phyloP scores from a whole-genome alignment of 2,113 vertebrate genomes.

The Grammomys dolichurus region DNA sequence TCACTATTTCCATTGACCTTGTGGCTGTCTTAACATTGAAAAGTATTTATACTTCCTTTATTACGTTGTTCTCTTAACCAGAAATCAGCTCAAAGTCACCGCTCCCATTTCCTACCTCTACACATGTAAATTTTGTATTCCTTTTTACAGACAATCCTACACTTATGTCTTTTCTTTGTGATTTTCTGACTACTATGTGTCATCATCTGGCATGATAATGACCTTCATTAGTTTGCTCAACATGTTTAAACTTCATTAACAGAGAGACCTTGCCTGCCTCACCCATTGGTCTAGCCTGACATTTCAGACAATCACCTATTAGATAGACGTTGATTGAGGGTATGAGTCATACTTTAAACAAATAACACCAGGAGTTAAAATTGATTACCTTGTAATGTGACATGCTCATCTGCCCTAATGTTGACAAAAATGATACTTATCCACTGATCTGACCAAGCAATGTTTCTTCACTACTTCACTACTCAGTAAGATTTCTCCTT shows the following conservation, averaged over 20 bases:
- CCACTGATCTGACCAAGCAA: background rate
- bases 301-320: background rate
- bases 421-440: background rate
- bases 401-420: slow-evolving; percentile 38
- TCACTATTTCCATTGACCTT: background rate
- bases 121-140: background rate
- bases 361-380: slow-evolving; percentile 42
- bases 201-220: background rate
- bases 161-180: background rate
- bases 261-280: background rate
- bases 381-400: slow-evolving; percentile 13
- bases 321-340: background rate
- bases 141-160: background rate
- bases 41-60: background rate
- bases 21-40: background rate
- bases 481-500: background rate
- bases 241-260: slow-evolving; percentile 11
- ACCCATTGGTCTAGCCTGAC: background rate
- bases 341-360: slow-evolving; percentile 19
- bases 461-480: slow-evolving; percentile 57
- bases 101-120: background rate
- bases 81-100: background rate
- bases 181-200: background rate
- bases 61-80: background rate
- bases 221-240: slow-evolving; percentile 32